Conservation (phyloP, 2,888 invertebrate genomes). For the Plebejus melissa region DNA sequence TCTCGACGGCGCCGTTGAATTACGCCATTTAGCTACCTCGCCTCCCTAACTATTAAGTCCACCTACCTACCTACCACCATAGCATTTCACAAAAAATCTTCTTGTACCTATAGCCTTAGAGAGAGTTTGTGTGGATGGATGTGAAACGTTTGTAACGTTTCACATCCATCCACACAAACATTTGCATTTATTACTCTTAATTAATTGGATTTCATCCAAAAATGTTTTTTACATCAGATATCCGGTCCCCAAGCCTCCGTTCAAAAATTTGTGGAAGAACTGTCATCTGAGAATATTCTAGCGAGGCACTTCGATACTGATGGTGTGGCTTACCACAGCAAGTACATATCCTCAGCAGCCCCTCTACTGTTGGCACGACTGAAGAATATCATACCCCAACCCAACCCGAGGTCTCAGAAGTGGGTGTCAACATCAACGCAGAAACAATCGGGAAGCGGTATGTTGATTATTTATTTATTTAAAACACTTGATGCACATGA, state of each 20-base stretch:
- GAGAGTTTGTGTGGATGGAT: too few relatives aligned
- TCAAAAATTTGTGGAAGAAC: slow-evolving; percentile 4
- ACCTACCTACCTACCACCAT: background rate
- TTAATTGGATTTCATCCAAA: background rate
- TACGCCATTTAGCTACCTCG: too few relatives aligned
- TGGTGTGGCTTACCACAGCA: slow-evolving; percentile 16
- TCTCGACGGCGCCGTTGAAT: too few relatives aligned
- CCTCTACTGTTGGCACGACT: background rate
- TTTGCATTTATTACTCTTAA: background rate
- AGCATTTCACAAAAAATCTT: too few relatives aligned
- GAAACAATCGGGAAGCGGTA: background rate
- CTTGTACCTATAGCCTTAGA: too few relatives aligned
- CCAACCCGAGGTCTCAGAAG: slow-evolving; percentile 5
- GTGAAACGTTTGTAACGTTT: too few relatives aligned
- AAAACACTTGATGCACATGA: too few relatives aligned
- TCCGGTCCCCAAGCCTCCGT: slow-evolving; percentile 12
- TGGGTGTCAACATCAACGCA: slow-evolving; percentile 23
- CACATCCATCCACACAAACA: background rate
- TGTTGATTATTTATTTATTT: background rate
- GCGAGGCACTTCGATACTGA: slow-evolving; percentile 7
- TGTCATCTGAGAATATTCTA: background rate
- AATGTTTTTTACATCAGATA: background rate
- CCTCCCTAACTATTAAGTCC: too few relatives aligned
- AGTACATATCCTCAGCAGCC: background rate
- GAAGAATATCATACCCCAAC: background rate